These are phyloP conservation scores for Amblyornis subalaris DNA, from an alignment of 2,113 vertebrate species.

Conservation along the genomic window DNA sequence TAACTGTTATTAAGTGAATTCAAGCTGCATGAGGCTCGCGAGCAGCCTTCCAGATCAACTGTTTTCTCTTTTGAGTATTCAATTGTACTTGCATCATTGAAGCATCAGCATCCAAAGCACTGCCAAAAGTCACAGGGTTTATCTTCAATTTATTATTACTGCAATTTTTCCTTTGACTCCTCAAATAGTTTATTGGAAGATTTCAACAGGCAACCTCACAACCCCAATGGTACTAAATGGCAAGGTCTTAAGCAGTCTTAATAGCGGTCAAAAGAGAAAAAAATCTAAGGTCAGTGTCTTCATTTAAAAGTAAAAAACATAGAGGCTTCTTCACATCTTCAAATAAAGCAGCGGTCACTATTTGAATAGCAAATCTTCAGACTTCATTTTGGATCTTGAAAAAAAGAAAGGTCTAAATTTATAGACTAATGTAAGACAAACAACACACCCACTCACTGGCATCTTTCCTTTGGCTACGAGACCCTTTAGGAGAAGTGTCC, in stretches of 20 bases:
- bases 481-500: not conserved
- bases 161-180: not conserved
- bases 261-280: not conserved
- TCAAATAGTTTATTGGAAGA: not conserved
- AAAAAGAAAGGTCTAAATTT: not conserved
- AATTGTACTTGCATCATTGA: accelerated
- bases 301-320: not conserved
- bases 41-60: not conserved
- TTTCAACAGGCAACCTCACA: not conserved
- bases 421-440: not conserved
- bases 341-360: not conserved
- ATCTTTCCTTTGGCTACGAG: not conserved
- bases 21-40: not conserved
- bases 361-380: not conserved
- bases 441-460: not conserved
- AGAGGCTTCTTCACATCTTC: not conserved
- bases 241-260: accelerated
- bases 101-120: not conserved
- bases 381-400: not conserved
- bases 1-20: not conserved
- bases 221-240: not conserved
- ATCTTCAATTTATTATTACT: not conserved
- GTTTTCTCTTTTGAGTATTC: not conserved
- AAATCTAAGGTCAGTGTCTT: not conserved
- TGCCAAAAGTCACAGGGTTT: not conserved